phyloP scores from a whole-genome alignment of 1,140 invertebrate genomes.

The Apocrypta bakeri region DNA sequence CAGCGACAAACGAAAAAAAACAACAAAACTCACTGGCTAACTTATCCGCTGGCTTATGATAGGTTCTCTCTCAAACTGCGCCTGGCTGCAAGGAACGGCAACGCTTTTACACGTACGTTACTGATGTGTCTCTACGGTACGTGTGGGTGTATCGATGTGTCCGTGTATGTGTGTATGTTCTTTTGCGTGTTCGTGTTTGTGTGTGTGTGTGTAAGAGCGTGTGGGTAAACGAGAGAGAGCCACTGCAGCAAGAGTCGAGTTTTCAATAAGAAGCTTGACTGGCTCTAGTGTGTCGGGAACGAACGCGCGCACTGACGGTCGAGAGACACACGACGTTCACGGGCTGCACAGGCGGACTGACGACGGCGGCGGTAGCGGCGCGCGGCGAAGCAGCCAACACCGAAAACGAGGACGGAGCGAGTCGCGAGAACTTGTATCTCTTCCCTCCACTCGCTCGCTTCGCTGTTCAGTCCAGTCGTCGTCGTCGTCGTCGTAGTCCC shows the following conservation, averaged over 20 bases:
- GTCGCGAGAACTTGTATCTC: slow-evolving; percentile 31
- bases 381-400: slow-evolving; percentile 7
- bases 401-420: slow-evolving; percentile 43
- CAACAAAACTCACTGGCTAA: not conserved
- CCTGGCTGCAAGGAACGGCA: not conserved
- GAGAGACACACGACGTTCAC: slow-evolving; percentile 49
- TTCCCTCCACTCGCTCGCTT: slow-evolving; percentile 30
- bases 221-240: not conserved
- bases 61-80: not conserved
- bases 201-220: not conserved
- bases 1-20: not conserved
- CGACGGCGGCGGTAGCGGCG: slow-evolving; percentile 14
- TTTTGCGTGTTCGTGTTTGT: not conserved
- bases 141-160: not conserved
- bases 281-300: not conserved
- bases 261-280: not conserved
- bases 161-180: not conserved
- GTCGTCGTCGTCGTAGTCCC: too few species aligned
- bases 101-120: not conserved
- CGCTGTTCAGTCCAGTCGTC: not conserved
- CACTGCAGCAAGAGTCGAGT: not conserved
- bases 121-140: not conserved
- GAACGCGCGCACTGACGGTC: slow-evolving; percentile 39
- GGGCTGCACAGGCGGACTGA: slow-evolving; percentile 51
- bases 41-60: not conserved